Conservation (phyloP, 2,113 vertebrate genomes). For the Pedionomus torquatus region DNA sequence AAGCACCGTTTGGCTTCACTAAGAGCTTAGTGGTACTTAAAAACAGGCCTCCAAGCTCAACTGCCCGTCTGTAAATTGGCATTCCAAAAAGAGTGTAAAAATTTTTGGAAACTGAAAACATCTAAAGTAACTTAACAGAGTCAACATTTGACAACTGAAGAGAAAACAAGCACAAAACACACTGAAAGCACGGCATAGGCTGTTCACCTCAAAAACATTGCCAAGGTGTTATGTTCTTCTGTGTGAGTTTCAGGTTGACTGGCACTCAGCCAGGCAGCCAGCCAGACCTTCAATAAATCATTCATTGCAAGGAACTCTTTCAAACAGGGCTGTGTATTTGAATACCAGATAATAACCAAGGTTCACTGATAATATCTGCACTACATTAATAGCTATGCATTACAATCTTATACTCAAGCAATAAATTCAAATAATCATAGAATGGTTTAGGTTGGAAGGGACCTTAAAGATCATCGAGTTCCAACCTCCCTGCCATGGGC, state of each 20-base stretch:
- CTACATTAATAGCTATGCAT: not conserved
- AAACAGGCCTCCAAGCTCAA: not conserved
- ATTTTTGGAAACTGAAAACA: slow-evolving; percentile 37
- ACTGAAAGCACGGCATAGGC: not conserved
- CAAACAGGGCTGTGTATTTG: not conserved
- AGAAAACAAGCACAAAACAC: slow-evolving; percentile 19
- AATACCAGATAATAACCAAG: not conserved
- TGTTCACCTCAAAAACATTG: not conserved
- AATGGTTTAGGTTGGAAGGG: not conserved
- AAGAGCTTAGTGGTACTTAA: not conserved
- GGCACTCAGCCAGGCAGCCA: not conserved
- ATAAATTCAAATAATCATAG: not conserved
- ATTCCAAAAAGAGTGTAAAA: not conserved
- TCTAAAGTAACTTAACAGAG: slow-evolving; percentile 34
- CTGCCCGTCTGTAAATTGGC: not conserved
- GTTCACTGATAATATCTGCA: not conserved
- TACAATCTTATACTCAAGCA: not conserved
- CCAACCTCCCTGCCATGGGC: not conserved
- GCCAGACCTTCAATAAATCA: not conserved
- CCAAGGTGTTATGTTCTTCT: not conserved
- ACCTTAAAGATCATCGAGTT: not conserved
- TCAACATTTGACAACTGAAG: slow-evolving; percentile 51
- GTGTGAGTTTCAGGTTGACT: not conserved
- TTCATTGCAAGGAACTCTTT: not conserved
- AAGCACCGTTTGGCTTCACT: not conserved